Evolutionary conservation across 2,797 vertebrate genomes (phyloP).

Genomic region (Chrysocyon brachyurus): DNA sequence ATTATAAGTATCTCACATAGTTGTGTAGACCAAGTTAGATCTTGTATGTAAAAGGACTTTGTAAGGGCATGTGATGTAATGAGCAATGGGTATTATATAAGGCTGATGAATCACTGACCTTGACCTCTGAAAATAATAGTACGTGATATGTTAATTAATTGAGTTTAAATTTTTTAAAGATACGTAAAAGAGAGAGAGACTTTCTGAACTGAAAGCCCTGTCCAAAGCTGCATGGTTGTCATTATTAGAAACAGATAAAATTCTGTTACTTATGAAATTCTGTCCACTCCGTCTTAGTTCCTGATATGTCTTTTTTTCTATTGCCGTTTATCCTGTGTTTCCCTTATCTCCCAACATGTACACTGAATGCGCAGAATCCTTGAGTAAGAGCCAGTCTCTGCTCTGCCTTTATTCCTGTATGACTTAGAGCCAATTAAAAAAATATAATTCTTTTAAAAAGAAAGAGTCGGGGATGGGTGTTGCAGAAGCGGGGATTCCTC

Average conservation of each 20-base stretch:
- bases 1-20: constrained; percentile 9
- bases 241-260: constrained; percentile 1
- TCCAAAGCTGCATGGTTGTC: neutral
- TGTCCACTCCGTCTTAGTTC: constrained; percentile 15
- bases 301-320: constrained; percentile 11
- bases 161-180: no score
- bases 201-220: neutral
- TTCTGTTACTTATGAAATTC: constrained; percentile 22
- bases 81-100: no score
- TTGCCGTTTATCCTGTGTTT: neutral
- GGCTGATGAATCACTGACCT: no score
- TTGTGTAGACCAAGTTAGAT: neutral
- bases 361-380: neutral
- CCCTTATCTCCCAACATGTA: neutral
- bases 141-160: no score
- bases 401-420: constrained; percentile 31
- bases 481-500: no score
- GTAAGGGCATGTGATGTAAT: no score
- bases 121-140: no score
- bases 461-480: no score
- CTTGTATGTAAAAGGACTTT: constrained; percentile 6
- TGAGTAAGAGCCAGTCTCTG: neutral
- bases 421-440: neutral
- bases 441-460: neutral
- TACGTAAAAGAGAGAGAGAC: neutral